Evolutionary conservation across 2,797 vertebrate species (phyloP).

Genomic region (Carcharodon carcharias): DNA sequence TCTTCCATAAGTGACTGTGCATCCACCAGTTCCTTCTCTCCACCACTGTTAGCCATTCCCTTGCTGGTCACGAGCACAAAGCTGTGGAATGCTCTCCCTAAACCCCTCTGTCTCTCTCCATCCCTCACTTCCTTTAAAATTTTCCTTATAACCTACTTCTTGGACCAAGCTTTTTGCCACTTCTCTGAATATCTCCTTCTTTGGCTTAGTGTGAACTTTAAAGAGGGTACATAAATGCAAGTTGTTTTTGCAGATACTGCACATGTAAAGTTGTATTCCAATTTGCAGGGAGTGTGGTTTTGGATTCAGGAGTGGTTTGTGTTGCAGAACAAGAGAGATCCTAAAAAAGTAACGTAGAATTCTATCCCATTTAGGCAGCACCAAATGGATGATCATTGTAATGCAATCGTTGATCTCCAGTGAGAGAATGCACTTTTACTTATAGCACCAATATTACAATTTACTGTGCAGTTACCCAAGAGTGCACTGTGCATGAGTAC

Average conservation of each 20-base stretch:
- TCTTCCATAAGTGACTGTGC: background rate
- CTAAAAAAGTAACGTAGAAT: background rate
- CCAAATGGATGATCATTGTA: background rate
- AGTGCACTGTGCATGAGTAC: background rate
- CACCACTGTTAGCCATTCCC: background rate
- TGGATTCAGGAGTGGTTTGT: background rate
- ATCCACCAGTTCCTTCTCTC: background rate
- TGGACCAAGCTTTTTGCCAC: background rate
- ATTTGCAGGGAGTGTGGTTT: background rate
- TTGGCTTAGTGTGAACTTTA: background rate
- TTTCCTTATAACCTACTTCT: background rate
- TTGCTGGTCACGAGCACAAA: background rate
- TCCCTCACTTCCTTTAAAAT: background rate
- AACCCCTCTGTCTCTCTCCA: background rate
- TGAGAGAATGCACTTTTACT: background rate
- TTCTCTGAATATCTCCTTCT: background rate
- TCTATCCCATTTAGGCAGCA: background rate
- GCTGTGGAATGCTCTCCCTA: background rate
- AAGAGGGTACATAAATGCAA: background rate
- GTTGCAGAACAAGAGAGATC: background rate
- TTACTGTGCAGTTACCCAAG: background rate
- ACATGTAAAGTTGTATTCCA: background rate
- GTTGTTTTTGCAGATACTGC: background rate
- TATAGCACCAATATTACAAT: background rate
- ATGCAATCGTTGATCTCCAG: background rate